These are phyloP conservation scores for Pseudoips prasinana DNA, from an alignment of 2,888 invertebrate species.

Conservation along the genomic window DNA sequence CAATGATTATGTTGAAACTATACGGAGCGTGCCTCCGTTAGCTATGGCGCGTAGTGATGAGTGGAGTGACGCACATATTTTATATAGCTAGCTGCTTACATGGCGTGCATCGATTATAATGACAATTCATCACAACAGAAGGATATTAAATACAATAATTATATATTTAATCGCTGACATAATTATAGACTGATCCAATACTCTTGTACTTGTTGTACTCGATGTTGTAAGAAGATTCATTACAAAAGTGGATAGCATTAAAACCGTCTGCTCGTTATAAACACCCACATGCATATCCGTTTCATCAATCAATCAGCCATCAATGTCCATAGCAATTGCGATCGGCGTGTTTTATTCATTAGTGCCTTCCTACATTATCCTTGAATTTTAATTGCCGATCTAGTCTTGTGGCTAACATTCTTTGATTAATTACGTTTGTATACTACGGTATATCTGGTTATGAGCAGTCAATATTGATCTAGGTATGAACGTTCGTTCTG, in stretches of 20 bases:
- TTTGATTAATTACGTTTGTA: slow-evolving; percentile 19
- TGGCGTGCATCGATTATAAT: slow-evolving; percentile 24
- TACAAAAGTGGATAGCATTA: slow-evolving; percentile 41
- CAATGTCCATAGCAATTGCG: slow-evolving; percentile 41
- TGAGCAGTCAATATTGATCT: slow-evolving; percentile 1
- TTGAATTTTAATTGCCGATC: slow-evolving; percentile 24
- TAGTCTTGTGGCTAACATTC: slow-evolving; percentile 4
- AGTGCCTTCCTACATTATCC: slow-evolving; percentile 23
- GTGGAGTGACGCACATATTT: slow-evolving; percentile 11
- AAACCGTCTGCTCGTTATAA: slow-evolving; percentile 34
- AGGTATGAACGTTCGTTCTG: too few species aligned
- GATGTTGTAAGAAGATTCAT: slow-evolving; percentile 22
- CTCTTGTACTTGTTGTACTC: slow-evolving; percentile 10
- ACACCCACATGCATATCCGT: slow-evolving; percentile 45
- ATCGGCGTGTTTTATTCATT: slow-evolving; percentile 12
- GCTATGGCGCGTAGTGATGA: slow-evolving; percentile 2
- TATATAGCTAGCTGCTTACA: slow-evolving; percentile 9
- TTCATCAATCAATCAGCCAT: slow-evolving; percentile 55
- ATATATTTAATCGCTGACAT: slow-evolving; percentile 13
- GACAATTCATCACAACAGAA: slow-evolving; percentile 4
- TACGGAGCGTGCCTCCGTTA: slow-evolving; percentile 18
- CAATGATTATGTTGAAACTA: slow-evolving; percentile 21
- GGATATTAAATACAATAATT: slow-evolving; percentile 5
- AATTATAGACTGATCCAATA: slow-evolving; percentile 10
- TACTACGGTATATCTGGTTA: slow-evolving; percentile 3